Conservation (phyloP, 2,113 vertebrate genomes). For the Toxostoma redivivum region DNA sequence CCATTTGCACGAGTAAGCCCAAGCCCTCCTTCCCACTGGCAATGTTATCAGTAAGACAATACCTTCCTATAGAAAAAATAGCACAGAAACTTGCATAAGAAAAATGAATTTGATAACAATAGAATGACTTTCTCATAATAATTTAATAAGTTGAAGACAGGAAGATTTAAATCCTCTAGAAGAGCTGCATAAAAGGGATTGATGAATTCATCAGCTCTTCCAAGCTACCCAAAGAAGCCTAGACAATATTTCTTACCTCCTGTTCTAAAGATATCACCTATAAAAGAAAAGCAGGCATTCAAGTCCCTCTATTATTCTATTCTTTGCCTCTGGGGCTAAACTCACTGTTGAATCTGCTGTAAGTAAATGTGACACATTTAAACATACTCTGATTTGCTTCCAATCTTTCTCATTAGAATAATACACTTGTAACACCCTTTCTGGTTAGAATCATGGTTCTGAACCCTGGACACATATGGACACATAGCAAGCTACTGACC, state of each 20-base stretch:
- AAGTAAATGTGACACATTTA: background rate
- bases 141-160: slow-evolving; percentile 38
- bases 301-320: background rate
- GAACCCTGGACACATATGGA: background rate
- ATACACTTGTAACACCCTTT: background rate
- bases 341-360: background rate
- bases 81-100: slow-evolving; percentile 7
- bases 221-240: slow-evolving; percentile 1
- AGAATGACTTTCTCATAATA: slow-evolving; percentile 41
- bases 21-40: background rate
- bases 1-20: background rate
- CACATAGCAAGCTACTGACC: background rate
- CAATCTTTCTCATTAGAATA: background rate
- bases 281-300: background rate
- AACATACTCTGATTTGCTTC: background rate
- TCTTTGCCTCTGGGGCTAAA: background rate
- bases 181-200: slow-evolving; percentile 17
- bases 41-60: slow-evolving; percentile 24
- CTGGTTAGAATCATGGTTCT: background rate
- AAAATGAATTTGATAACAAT: slow-evolving; percentile 40
- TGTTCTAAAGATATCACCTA: background rate
- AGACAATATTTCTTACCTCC: background rate
- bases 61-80: slow-evolving; percentile 36
- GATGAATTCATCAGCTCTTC: slow-evolving; percentile 16
- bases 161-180: slow-evolving; percentile 42